These are phyloP conservation scores for Triops cancriformis DNA, from an alignment of 1,140 invertebrate species.

Conservation along the genomic window DNA sequence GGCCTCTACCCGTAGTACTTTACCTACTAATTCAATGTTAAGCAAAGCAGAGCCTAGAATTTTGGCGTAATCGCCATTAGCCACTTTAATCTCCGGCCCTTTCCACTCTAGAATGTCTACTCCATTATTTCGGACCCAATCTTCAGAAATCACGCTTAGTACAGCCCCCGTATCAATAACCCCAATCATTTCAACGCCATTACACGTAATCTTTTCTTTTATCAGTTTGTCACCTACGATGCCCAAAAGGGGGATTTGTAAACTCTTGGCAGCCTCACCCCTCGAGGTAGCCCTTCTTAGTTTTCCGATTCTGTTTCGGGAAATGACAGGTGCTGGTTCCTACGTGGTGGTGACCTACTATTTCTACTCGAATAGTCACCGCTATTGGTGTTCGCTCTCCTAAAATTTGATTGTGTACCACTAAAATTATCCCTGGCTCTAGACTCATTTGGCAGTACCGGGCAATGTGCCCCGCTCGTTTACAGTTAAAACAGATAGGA, in stretches of 20 bases:
- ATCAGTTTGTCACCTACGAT: neutral
- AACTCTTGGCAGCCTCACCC: neutral
- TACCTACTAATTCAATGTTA: neutral
- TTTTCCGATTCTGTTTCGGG: neutral
- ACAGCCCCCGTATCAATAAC: slow-evolving; percentile 14
- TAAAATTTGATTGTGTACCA: neutral
- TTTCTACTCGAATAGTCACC: neutral
- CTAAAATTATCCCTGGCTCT: neutral
- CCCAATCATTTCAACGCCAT: too few species aligned
- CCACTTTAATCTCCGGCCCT: neutral
- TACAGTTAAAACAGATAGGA: neutral
- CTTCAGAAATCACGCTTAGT: neutral
- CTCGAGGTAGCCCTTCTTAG: neutral
- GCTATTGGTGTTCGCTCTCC: neutral
- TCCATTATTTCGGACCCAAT: neutral
- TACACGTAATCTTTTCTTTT: neutral
- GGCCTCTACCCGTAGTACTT: neutral
- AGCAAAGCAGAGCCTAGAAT: neutral
- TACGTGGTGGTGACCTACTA: neutral
- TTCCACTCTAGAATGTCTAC: neutral
- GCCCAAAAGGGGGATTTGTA: neutral
- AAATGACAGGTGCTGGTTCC: neutral
- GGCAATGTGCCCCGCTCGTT: neutral
- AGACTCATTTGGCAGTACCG: neutral
- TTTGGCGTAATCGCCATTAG: neutral